Evolutionary conservation across 2,113 vertebrate genomes (phyloP), one percentile per base, ranked within the genome.

Genomic region (Vidua macroura): DNA sequence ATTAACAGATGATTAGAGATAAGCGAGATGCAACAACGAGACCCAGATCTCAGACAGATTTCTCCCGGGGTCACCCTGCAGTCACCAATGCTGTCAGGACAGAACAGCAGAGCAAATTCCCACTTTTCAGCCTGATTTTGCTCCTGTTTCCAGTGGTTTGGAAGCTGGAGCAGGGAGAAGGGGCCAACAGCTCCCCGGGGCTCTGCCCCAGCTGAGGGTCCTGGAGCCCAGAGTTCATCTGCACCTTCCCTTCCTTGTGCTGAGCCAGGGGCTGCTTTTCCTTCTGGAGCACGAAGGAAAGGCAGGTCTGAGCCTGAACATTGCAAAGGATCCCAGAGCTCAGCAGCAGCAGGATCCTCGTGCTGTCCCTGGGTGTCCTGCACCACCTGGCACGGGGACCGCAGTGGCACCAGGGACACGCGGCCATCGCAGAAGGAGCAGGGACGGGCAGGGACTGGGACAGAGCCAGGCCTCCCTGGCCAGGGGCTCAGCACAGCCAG

Each of bases 1-100:
- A 96, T 97, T 96, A 96, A 97, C 94, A 95, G 89, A 93, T 88
- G 87, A 93, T 92, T 78, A 95, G 94, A 93, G 92, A 96, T 83
- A 96, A 94, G 92, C 80, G 41, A 95, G 94, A 91, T 95, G 93
- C 95, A 92, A 94, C 85, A 92, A 52, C 20, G 82, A 96, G 72
- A 90, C 86, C 72, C 85, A 88, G 93, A 94, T 68, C 88, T 72
- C 84, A 55, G 70, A 74, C 74, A 85, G 72, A 83, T 94, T 86
- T 74, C 90, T 77, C 64, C 70, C 41, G 2, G 82, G 85, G 52
- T 88, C 87, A 82, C 66, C 89, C 81, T 28, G 74, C 81, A 74
- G 51, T 66, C 93, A 78, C 75, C 31, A 19, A 53, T 35, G 7
- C 7, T 13, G 55, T 11, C 77, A 91, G 72, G 58, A 53, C 0